Evolutionary conservation across 1,140 invertebrate genomes (phyloP).

Genomic region (Brachionus manjavacas): DNA sequence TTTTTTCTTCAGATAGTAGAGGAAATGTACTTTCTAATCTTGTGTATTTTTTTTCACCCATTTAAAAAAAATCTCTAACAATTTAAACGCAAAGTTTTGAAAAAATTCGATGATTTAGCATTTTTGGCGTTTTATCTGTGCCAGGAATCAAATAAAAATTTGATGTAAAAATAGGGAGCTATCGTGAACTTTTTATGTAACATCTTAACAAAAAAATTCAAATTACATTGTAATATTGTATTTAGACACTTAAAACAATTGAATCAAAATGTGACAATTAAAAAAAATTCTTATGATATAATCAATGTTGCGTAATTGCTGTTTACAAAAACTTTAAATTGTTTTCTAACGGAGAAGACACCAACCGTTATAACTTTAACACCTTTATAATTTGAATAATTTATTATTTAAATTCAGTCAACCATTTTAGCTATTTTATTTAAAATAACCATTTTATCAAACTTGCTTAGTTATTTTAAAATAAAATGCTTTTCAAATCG

Average conservation of each 20-base stretch:
- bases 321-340: neutral
- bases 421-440: neutral
- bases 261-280: neutral
- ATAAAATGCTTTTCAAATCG: neutral
- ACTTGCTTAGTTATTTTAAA: neutral
- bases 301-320: neutral
- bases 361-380: neutral
- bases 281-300: neutral
- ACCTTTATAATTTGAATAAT: neutral
- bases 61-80: no score
- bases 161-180: no score
- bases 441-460: neutral
- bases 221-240: no score
- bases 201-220: no score
- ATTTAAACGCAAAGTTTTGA: no score
- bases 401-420: neutral
- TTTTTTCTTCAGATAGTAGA: no score
- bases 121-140: no score
- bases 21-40: no score
- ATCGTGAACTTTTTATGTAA: no score
- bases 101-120: no score
- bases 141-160: no score
- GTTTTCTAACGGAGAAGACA: neutral
- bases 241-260: neutral
- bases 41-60: no score